Percentiles rank a stretch among this genome's conserved stretches.
These are phyloP conservation scores for Corapipo altera DNA, from an alignment of 2,113 vertebrate genomes.

Conservation along the genomic window DNA sequence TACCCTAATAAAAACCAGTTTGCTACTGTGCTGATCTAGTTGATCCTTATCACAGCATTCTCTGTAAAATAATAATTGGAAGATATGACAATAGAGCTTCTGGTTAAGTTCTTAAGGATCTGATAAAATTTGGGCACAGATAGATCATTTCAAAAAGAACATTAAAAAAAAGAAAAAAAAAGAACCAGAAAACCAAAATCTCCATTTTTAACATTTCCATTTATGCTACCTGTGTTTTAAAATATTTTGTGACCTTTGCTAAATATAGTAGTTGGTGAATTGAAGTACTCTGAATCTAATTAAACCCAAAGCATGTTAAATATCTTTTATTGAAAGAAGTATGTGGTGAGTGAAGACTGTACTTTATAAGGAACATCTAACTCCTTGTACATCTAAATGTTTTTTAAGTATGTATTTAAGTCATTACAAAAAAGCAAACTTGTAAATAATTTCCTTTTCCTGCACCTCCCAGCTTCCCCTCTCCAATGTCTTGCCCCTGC, in stretches of 20 bases:
- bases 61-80: slow-evolving; percentile 47
- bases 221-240: background rate
- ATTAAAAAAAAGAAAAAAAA: background rate
- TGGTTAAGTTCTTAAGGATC: background rate
- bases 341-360: background rate
- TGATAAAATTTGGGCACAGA: background rate
- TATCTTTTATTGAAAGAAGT: background rate
- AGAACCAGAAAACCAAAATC: background rate
- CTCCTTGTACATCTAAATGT: background rate
- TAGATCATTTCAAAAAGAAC: background rate
- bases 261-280: background rate
- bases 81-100: slow-evolving; percentile 27
- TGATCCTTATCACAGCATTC: slow-evolving; percentile 36
- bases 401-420: background rate
- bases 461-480: background rate
- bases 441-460: background rate
- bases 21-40: background rate
- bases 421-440: background rate
- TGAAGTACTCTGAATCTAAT: background rate
- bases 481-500: background rate
- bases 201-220: background rate
- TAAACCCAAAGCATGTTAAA: background rate
- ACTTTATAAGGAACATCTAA: background rate
- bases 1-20: slow-evolving; percentile 40
- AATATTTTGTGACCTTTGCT: background rate